phyloP scores from a whole-genome alignment of 1,140 invertebrate species.

The Triops longicaudatus region DNA sequence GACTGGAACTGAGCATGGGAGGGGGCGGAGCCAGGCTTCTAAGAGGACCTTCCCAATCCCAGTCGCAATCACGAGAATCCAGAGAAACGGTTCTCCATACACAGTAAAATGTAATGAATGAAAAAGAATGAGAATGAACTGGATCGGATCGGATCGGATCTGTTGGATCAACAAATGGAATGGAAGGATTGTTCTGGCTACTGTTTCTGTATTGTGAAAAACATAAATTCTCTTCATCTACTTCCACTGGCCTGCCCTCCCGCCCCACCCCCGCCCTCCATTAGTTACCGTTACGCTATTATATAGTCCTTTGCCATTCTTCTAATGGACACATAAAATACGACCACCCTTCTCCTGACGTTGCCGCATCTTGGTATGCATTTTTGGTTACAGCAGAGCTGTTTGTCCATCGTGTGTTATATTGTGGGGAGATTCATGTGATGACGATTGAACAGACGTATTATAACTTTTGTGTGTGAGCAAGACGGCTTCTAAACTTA shows the following conservation, averaged over 20 bases:
- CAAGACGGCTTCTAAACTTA: not conserved
- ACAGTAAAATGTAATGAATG: not conserved
- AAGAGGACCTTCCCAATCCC: constrained; percentile 4
- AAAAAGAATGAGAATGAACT: not conserved
- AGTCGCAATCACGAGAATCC: not conserved
- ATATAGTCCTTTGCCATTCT: not conserved
- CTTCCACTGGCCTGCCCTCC: not conserved
- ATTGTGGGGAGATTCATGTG: too few species aligned
- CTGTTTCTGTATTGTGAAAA: not conserved
- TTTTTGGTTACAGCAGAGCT: not conserved
- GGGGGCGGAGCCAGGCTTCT: constrained; percentile 13
- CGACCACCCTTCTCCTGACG: not conserved
- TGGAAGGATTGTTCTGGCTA: not conserved
- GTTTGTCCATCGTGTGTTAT: constrained; percentile 1
- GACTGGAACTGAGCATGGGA: constrained; percentile 38
- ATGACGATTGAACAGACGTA: too few species aligned
- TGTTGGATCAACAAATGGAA: not conserved
- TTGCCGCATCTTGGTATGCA: too few species aligned
- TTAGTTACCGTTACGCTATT: not conserved
- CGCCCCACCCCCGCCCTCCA: not conserved
- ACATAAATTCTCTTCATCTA: constrained; percentile 7
- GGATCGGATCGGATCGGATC: too few species aligned
- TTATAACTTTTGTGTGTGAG: not conserved
- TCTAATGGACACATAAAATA: not conserved
- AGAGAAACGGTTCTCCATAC: constrained; percentile 11